Conservation (phyloP, 23 tunicate genomes). For the Trididemnum miniatum region DNA sequence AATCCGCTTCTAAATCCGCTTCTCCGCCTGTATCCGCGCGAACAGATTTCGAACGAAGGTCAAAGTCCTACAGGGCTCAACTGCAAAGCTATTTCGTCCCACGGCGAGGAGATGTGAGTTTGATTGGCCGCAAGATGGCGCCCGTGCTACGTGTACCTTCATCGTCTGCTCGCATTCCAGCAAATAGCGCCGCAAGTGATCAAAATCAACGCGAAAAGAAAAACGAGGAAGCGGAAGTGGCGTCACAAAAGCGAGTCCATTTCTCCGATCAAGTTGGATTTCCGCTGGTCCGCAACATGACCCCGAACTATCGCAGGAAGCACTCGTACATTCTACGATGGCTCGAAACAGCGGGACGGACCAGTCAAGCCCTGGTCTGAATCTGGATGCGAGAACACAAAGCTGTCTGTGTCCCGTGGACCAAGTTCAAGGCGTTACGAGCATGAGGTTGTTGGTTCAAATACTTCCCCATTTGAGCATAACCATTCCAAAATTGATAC, state of each 20-base stretch:
- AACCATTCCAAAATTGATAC: too few species aligned
- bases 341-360: constrained; percentile 85
- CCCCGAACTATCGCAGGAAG: constrained; percentile 73
- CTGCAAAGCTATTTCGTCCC: constrained; percentile 55
- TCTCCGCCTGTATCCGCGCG: not conserved
- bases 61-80: constrained; percentile 30
- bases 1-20: not conserved
- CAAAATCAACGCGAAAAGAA: constrained; percentile 25
- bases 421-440: too few species aligned
- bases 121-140: constrained; percentile 81
- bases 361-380: constrained; percentile 39
- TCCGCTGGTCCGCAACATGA: constrained; percentile 72
- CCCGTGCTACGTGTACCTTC: constrained; percentile 76
- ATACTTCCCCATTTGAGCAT: too few species aligned
- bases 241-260: constrained; percentile 67
- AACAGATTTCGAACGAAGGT: not conserved
- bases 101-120: constrained; percentile 30
- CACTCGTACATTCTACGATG: constrained; percentile 84
- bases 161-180: constrained; percentile 15
- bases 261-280: constrained; percentile 78
- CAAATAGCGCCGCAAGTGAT: not conserved
- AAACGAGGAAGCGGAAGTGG: constrained; percentile 35
- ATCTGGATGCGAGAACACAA: too few species aligned
- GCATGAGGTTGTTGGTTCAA: too few species aligned
- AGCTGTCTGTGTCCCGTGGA: too few species aligned